phyloP scores from a whole-genome alignment of 2,888 invertebrate genomes.

The Nephrotoma guestfalica region DNA sequence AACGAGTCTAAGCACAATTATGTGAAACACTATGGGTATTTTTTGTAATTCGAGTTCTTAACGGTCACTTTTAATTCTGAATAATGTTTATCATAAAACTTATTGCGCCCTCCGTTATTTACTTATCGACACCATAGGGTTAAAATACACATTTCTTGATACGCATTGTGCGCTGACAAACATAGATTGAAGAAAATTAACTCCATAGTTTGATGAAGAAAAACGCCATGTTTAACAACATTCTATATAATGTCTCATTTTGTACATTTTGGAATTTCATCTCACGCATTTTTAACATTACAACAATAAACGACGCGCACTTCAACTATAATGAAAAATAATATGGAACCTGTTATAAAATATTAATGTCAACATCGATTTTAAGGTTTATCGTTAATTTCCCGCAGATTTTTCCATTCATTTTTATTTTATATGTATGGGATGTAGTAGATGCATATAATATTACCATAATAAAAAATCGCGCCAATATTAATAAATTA shows the following conservation, averaged over 20 bases:
- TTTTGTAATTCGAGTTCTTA: too few relatives aligned
- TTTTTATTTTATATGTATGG: background rate
- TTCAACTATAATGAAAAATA: background rate
- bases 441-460: too few relatives aligned
- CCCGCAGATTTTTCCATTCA: background rate
- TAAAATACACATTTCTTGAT: background rate
- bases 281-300: background rate
- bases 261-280: background rate
- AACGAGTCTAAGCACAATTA: too few relatives aligned
- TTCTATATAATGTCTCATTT: background rate
- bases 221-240: background rate
- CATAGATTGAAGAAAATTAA: background rate
- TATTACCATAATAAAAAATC: background rate
- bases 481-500: background rate
- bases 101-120: too few relatives aligned
- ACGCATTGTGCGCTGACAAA: background rate
- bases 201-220: background rate
- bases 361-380: background rate
- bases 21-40: too few relatives aligned
- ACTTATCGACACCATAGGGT: background rate
- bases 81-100: too few relatives aligned
- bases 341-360: background rate
- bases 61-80: too few relatives aligned
- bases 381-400: background rate
- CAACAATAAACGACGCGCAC: background rate